Evolutionary conservation across 2,888 invertebrate genomes (phyloP), one percentile per base, ranked within the genome.

Genomic region (Agrilus biguttatus): DNA sequence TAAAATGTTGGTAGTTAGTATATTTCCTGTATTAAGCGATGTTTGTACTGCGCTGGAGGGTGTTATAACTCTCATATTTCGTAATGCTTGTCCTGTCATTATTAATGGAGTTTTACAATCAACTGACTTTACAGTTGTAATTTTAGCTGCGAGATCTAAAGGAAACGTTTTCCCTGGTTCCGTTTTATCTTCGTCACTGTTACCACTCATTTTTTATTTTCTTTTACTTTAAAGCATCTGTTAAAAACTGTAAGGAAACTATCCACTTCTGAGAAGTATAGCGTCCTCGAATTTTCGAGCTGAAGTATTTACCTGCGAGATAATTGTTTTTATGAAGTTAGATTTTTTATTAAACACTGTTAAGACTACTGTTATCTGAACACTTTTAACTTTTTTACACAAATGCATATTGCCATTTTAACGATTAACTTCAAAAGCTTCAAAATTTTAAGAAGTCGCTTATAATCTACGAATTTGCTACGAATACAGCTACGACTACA

Each of bases 91-190:
- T 44, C 59, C 60, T 40, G 60, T 58, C 58, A 65, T 60, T 37
- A 65, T 54, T 45, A 66, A 49, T 44, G 65, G 63, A 48, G 61
- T 51, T 50, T 63, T 64, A 23, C 64, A 62, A 45, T 69, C 67
- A 41, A 67, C 62, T 36, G 72, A 60, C 51, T 73, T 69, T 14
- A 71, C 66, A 47, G 69, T 63, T 5, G 69, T 65, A 44, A 73
- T 65, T 62, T 73, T 71, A 49, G 70, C 62, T 52, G 72, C 71
- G 56, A 71, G 57, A 58, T 68, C 67, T 49, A 69, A 56, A 43
- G 67, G 69, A 65, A 72, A 72, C 62, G 71, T 71, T 66, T 77
- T 77, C 51, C 68, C 68, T 54, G 68, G 59, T 51, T 73, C 69
- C 49, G 67, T 58, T 54, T 75, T 71, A 53, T 75, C 73, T 53